These are phyloP conservation scores for Brachypteracias leptosomus DNA, from an alignment of 2,113 vertebrate species.

Conservation along the genomic window DNA sequence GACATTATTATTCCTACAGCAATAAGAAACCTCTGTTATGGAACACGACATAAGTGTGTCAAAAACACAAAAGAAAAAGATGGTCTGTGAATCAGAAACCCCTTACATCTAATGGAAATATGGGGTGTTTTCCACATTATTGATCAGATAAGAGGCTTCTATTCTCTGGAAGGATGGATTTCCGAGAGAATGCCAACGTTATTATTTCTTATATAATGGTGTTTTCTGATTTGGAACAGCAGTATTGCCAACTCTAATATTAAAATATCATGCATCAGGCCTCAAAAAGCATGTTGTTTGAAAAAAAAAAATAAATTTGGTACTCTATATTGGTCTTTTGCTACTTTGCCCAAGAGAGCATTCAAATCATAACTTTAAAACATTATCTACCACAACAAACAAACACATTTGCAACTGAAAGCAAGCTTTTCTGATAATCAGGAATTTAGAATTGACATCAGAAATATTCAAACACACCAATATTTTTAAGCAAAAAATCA, in stretches of 20 bases:
- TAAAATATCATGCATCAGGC: not conserved
- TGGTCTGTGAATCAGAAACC: not conserved
- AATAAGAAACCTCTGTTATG: not conserved
- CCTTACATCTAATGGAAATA: not conserved
- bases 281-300: not conserved
- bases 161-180: not conserved
- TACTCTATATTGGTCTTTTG: not conserved
- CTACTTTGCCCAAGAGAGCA: not conserved
- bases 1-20: not conserved
- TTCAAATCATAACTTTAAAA: not conserved
- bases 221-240: not conserved
- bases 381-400: not conserved
- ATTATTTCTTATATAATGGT: slow-evolving; percentile 3
- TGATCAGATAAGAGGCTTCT: slow-evolving; percentile 21
- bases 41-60: not conserved
- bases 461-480: not conserved
- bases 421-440: not conserved
- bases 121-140: not conserved
- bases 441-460: not conserved
- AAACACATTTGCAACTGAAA: not conserved
- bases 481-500: not conserved
- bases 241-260: not conserved
- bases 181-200: slow-evolving; percentile 9
- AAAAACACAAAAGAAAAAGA: not conserved
- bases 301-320: not conserved